A percentile compares a stretch with the other conserved stretches of the same genome.
Evolutionary conservation across 2,113 vertebrate genomes (phyloP).

Genomic region (Atrichornis clamosus): DNA sequence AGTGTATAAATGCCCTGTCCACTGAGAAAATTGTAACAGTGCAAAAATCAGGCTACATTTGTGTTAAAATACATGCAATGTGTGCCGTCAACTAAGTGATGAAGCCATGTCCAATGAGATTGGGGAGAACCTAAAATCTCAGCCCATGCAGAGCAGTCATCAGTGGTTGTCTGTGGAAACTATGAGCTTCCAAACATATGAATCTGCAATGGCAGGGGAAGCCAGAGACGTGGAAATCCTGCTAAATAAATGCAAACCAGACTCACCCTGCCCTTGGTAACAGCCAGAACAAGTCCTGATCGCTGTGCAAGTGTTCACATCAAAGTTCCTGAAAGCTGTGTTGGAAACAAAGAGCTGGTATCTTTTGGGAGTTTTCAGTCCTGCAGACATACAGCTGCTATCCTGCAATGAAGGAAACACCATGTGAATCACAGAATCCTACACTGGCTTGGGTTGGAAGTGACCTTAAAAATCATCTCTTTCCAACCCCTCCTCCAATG

Average conservation of each 20-base stretch:
- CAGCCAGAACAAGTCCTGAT: conserved; percentile 75
- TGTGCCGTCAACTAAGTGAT: neutral
- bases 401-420: neutral
- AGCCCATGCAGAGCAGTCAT: accelerated
- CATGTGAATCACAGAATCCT: neutral
- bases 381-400: conserved; percentile 68
- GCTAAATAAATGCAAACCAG: neutral
- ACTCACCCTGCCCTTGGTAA: conserved; percentile 73
- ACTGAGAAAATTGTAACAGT: neutral
- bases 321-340: conserved; percentile 72
- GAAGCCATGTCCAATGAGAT: neutral
- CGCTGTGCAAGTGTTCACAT: conserved; percentile 50
- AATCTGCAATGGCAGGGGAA: neutral
- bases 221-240: neutral
- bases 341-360: conserved; percentile 63
- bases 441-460: neutral
- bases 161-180: neutral
- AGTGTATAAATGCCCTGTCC: accelerated
- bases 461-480: neutral
- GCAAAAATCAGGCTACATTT: neutral
- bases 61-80: neutral
- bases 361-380: conserved; percentile 70
- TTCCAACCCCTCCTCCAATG: neutral
- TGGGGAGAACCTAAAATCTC: neutral
- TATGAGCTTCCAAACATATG: neutral